Evolutionary conservation across 2,888 invertebrate species (phyloP), one percentile per base, ranked within the genome.

Genomic region (Drosophila rellima): DNA sequence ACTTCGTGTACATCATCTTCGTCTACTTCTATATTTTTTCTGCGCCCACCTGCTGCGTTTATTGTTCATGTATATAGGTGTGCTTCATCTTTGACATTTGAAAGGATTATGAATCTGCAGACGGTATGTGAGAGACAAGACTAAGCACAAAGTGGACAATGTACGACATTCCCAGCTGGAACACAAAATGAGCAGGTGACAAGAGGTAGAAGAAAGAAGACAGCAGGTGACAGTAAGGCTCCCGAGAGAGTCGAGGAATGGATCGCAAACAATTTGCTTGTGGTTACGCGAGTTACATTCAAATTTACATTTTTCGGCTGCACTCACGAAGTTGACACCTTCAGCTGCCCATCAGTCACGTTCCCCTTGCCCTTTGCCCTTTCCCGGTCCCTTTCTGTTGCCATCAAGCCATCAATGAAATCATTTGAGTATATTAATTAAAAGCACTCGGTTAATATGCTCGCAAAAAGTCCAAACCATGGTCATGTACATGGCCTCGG

Each of bases 371-470:
- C 39, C 45, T 2, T 7, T 5, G 2, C 23, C 13, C 3, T 26
- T 44, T n/a, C 39, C 45, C 3, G 3, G 23, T 5, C 23, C 13
- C 3, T 26, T 44, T n/a, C 20, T 39, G 18, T 20, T 17, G 29
- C 13, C 37, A n/a, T 31, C 61, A 18, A 47, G 79, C 70, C 81
- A n/a, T n/a, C n/a, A 81, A 87, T 82, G 77, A 82, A 83, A 85
- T 88, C 80, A 77, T 84, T 81, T 88, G 85, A 85, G 82, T 88
- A 82, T 85, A 88, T 83, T 83, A 83, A 83, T 83, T 83, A 83
- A 88, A 82, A 85, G 85, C 82, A 71, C 69, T 88, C 69, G 69
- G 79, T 52, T 82, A 81, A 76, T 69, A 79, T 62, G 50, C 52
- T 40, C 39, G 17, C 40, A 42, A 47, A 33, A 62, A 23, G 45